Base-by-base conservation (phyloP, 2,888 invertebrate species). In the Horisme vitalbata region DNA sequence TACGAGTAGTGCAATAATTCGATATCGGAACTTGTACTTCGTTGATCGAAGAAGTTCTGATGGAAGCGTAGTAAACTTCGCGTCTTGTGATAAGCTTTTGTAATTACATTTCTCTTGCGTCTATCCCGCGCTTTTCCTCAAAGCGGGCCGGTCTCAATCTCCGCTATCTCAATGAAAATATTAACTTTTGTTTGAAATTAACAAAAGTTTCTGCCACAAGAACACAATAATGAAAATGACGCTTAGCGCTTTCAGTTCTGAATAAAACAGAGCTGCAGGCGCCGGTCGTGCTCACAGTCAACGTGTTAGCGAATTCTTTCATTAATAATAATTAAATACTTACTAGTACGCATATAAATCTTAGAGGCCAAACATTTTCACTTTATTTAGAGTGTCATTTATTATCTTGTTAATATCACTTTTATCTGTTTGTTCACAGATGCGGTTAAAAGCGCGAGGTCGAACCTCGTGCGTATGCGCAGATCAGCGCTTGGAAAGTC, bases 401-500 rank as follows among this genome's bases (percentile, higher is more conserved):
- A 11, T 9, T 6, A 9, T 9, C 24, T 24, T 3, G 9, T 10
- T 15, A 24, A 23, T 11, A 26, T 18, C n/a, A n/a, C n/a, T 1
- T 11, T 24, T 8, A 34, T 47, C 11, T 31, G n/a, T 28, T 70
- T 38, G 54, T 56, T 32, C 36, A 38, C 83, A 89, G 89, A 83
- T 81, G 87, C 84, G 44, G 71, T 74, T 34, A 85, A 81, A 64
- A 92, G 93, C 46, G 51, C 71, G 56, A 78, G 85, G 45, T 67
- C 70, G 55, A 98, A 97, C 87, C 90, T 98, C 68, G 91, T 96
- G 74, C 94, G 96, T 53, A 95, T 98, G 93, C 94, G 96, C 60
- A 94, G 94, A 71, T 96, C 97, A 4, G 92, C 95, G 37, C 92
- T 98, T 65, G 98, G 98, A 37, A 97, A 98, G 81, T 98, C 98